Evolutionary conservation across 2,113 vertebrate species (phyloP).

Genomic region (Plecturocebus donacophilus): DNA sequence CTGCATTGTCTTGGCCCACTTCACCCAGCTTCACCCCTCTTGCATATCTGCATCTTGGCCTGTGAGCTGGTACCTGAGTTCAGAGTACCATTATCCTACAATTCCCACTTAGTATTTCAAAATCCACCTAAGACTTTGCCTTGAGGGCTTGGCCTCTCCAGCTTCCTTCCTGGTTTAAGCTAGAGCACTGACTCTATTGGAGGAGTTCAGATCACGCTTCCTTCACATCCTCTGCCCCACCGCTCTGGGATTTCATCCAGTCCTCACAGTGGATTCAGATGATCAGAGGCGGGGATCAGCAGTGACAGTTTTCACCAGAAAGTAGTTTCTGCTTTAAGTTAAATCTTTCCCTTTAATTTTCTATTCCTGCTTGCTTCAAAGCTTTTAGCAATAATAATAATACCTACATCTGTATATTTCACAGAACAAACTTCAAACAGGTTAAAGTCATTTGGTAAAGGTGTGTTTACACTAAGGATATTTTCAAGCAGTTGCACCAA

Average conservation of each 20-base stretch:
- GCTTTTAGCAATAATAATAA: not conserved
- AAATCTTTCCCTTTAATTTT: not conserved
- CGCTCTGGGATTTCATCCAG: not conserved
- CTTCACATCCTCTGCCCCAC: fast-evolving
- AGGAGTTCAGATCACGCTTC: not conserved
- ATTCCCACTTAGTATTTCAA: not conserved
- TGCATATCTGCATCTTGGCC: not conserved
- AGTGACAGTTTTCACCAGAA: not conserved
- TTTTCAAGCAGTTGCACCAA: not conserved
- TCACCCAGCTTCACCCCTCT: not conserved
- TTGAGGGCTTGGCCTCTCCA: not conserved
- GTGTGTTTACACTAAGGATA: not conserved
- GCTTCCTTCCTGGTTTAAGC: not conserved
- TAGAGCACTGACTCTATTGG: not conserved
- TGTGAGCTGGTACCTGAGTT: not conserved
- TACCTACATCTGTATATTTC: not conserved
- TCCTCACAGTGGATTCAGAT: not conserved
- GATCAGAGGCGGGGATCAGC: not conserved
- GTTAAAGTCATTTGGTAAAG: not conserved
- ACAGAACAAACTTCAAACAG: not conserved
- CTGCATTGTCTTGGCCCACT: not conserved
- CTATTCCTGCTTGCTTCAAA: not conserved
- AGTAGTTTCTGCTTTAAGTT: not conserved
- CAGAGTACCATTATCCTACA: not conserved
- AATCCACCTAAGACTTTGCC: not conserved